A percentile compares a stretch with the other conserved stretches of the same genome.
Evolutionary conservation across 2,113 vertebrate species (phyloP).

Genomic region (Lophotis ruficrista): DNA sequence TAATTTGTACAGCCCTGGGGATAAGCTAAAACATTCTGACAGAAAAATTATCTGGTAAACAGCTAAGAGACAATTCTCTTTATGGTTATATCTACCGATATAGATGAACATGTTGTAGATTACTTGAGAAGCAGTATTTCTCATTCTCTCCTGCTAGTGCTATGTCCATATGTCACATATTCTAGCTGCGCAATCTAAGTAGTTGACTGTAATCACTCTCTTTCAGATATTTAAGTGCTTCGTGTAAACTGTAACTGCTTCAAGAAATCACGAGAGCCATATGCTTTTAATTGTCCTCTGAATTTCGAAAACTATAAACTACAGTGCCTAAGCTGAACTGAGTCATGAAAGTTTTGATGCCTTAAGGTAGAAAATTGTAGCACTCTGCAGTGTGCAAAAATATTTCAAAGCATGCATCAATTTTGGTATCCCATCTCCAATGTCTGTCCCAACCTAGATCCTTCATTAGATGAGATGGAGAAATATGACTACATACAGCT

Average conservation of each 20-base stretch:
- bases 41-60: neutral
- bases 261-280: neutral
- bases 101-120: neutral
- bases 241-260: neutral
- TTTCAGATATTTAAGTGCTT: neutral
- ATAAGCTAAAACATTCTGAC: neutral
- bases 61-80: neutral
- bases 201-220: neutral
- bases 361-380: neutral
- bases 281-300: neutral
- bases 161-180: neutral
- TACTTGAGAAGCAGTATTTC: neutral
- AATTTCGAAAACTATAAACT: neutral
- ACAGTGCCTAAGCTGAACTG: neutral
- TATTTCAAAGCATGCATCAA: neutral
- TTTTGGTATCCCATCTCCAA: neutral
- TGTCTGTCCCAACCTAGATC: neutral
- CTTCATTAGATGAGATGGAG: neutral
- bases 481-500: neutral
- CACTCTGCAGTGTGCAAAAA: neutral
- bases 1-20: neutral
- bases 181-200: neutral
- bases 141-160: neutral
- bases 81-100: neutral
- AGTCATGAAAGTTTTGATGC: neutral